Evolutionary conservation across 2,113 vertebrate genomes (phyloP), one percentile per base, ranked within the genome.

Genomic region (Symphodus melops): DNA sequence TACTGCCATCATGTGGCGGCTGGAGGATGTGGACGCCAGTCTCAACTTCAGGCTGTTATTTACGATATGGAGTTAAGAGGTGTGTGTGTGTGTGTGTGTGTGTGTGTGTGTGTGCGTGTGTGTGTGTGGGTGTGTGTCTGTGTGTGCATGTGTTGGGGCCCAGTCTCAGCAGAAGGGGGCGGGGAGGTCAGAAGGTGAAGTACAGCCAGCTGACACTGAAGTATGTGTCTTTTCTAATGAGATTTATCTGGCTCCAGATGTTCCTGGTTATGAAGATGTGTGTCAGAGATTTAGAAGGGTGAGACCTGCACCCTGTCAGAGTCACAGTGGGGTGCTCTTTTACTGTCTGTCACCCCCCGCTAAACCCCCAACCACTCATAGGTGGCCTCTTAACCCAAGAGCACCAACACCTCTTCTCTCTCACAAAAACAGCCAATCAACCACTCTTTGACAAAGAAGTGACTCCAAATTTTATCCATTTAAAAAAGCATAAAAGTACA

Each of bases 1-100:
- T 77, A 92, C 87, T 92, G 92, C 92, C 92, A 86, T 85, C 91
- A 58, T 88, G 90, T 93, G 93, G 91, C 54, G 93, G 91, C 54
- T 53, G 0, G 3, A 57, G 55, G 13, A 41, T 81, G 68, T 68
- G 83, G 87, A 19, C 54, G 28, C 6, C 1, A 5, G 14, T 63
- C 7, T 17, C 11, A 65, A 42, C 17, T 37, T 14, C 11, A 57
- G 11, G 56, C 19, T 42, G 11, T 57, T 55, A 51, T 62, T 68
- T 58, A 42, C 37, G 52, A 42, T 17, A 5, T 21, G 25, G 44
- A 55, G 52, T 53, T 17, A 11, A 33, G 16, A 33, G 41, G 66
- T 41, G 36, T 69, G 62, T 65, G 56, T 67, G 42, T 53, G 58
- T 33, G 60, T 70, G 37, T 37, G 37, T 52, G 49, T 62, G 39